These are phyloP conservation scores for Lophotriccus pileatus DNA, from an alignment of 2,797 vertebrate species.

Conservation along the genomic window DNA sequence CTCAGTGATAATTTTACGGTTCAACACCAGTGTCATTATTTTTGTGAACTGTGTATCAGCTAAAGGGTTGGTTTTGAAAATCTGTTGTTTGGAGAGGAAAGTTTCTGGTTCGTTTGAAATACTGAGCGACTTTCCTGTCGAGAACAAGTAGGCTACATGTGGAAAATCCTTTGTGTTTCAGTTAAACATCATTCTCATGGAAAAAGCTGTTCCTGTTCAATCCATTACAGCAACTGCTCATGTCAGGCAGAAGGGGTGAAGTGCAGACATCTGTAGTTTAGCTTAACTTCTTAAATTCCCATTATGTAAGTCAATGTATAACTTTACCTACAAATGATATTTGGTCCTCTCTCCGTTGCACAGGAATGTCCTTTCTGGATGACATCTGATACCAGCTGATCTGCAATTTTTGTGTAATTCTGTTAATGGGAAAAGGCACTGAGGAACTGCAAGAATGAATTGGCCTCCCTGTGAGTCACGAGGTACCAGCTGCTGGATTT, in stretches of 20 bases:
- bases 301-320: not conserved
- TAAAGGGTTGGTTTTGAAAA: not conserved
- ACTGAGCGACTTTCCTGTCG: not conserved
- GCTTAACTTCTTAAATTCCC: not conserved
- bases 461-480: not conserved
- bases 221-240: not conserved
- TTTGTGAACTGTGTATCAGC: not conserved
- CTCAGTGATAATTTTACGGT: not conserved
- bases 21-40: fast-evolving
- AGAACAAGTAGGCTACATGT: not conserved
- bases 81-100: not conserved
- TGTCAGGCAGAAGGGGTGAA: not conserved
- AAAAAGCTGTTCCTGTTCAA: not conserved
- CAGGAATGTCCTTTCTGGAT: not conserved
- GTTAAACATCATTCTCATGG: not conserved
- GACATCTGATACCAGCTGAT: not conserved
- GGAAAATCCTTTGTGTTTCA: not conserved
- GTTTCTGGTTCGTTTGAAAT: not conserved
- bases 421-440: not conserved
- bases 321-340: not conserved
- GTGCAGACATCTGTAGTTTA: not conserved
- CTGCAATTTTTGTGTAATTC: not conserved
- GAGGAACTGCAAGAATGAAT: not conserved
- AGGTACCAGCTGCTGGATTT: slow-evolving; percentile 21
- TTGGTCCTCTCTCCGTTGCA: not conserved